phyloP scores from a whole-genome alignment of 2,888 invertebrate genomes.

The Acrocyrtus sp. region DNA sequence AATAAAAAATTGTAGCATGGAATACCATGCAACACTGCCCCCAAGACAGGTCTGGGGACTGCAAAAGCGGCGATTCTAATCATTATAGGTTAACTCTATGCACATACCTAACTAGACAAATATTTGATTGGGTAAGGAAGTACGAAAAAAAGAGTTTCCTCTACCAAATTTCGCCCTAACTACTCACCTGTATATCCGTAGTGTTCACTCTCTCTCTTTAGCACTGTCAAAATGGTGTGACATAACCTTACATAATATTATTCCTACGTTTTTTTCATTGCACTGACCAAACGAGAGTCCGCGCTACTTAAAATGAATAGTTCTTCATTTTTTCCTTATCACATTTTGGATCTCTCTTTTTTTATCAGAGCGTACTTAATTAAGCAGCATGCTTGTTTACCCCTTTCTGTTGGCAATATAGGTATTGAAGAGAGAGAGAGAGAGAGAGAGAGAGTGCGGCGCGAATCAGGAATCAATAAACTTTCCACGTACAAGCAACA shows the following conservation, averaged over 20 bases:
- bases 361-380: conserved; percentile 7
- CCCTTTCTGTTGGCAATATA: not conserved
- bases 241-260: conserved; percentile 49
- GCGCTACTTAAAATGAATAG: not conserved
- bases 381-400: not conserved
- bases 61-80: too few species aligned
- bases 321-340: not conserved
- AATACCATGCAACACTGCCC: too few species aligned
- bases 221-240: conserved; percentile 36
- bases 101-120: not conserved
- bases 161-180: too few species aligned
- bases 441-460: not conserved
- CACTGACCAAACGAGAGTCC: not conserved
- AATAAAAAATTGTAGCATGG: too few species aligned
- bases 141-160: not conserved
- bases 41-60: too few species aligned
- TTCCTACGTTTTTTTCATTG: not conserved
- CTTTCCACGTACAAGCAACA: not conserved
- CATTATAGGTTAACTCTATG: not conserved
- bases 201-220: not conserved
- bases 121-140: not conserved
- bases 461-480: conserved; percentile 4
- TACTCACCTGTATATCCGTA: too few species aligned
- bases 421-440: not conserved
- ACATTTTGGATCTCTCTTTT: not conserved